These are phyloP conservation scores for Asteroscopus sphinx DNA, from an alignment of 2,888 invertebrate genomes.

Conservation along the genomic window DNA sequence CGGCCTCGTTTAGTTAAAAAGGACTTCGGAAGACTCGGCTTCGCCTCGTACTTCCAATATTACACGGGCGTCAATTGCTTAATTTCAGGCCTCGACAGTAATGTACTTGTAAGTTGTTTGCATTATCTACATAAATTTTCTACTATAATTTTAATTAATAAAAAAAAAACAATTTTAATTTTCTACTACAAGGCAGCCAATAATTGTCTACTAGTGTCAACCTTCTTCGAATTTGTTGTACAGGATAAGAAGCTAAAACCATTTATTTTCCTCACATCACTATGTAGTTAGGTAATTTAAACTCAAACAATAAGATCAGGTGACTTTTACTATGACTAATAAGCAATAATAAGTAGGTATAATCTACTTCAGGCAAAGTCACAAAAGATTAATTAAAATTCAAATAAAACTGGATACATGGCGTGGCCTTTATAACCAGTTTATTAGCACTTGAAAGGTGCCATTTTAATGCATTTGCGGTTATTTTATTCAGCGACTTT, in stretches of 20 bases:
- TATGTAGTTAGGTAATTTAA: conserved; percentile 8
- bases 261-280: neutral
- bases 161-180: no score
- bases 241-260: neutral
- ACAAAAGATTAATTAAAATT: conserved; percentile 15
- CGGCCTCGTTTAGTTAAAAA: no score
- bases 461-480: neutral
- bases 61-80: no score
- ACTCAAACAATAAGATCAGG: conserved; percentile 1
- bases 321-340: neutral
- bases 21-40: no score
- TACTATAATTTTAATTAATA: no score
- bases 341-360: no score
- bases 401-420: conserved; percentile 6
- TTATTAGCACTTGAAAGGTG: conserved; percentile 2
- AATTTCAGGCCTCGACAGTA: no score
- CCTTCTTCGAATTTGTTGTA: neutral
- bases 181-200: no score
- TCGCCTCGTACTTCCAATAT: no score
- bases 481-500: neutral
- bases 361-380: neutral
- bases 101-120: no score
- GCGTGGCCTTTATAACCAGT: conserved; percentile 11
- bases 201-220: conserved; percentile 1
- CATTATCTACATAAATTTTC: no score